Evolutionary conservation across 2,113 vertebrate species (phyloP).

Genomic region (Mugil cephalus): DNA sequence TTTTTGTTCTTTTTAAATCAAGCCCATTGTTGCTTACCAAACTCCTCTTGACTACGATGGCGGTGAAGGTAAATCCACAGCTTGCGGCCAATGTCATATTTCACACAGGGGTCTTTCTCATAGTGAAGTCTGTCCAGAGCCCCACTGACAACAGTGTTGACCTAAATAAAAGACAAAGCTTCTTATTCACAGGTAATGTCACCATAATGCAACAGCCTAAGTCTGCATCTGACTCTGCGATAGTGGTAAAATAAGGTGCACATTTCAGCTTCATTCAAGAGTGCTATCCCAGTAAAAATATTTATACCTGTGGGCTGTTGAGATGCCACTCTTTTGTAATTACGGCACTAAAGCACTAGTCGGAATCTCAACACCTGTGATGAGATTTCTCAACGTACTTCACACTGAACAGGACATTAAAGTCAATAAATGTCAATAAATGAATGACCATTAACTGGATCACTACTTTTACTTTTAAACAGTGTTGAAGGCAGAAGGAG

Average conservation of each 20-base stretch:
- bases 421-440: too few relatives aligned
- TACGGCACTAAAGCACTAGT: too few relatives aligned
- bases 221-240: not conserved
- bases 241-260: not conserved
- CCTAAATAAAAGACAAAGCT: conserved; percentile 77
- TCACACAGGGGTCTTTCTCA: conserved; percentile 98
- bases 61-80: conserved; percentile 98
- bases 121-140: conserved; percentile 96
- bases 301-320: too few relatives aligned
- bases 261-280: not conserved
- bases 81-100: conserved; percentile 96
- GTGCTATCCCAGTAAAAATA: too few relatives aligned
- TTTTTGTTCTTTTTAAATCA: not conserved
- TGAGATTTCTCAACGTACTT: too few relatives aligned
- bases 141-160: conserved; percentile 97
- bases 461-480: too few relatives aligned
- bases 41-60: conserved; percentile 95
- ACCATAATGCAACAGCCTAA: not conserved
- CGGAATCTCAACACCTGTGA: too few relatives aligned
- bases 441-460: too few relatives aligned
- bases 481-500: too few relatives aligned
- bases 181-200: not conserved
- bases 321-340: too few relatives aligned
- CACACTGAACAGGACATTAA: too few relatives aligned
- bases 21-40: conserved; percentile 84